These are phyloP conservation scores for Dendrolimus houi DNA, from an alignment of 2,888 invertebrate species.

Conservation along the genomic window DNA sequence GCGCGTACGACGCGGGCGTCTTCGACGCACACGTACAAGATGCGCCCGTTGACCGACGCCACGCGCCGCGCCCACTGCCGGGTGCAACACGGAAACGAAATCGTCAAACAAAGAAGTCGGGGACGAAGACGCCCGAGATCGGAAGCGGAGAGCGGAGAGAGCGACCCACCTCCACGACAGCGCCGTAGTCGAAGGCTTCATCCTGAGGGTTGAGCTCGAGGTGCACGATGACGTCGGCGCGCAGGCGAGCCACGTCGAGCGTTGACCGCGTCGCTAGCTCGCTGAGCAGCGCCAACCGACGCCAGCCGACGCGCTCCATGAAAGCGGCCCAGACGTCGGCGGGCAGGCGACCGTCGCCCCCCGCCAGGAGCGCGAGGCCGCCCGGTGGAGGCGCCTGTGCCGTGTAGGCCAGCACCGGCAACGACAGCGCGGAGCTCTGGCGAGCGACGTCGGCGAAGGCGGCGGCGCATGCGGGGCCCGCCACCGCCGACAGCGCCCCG, in stretches of 20 bases:
- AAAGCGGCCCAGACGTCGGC: constrained; percentile 28
- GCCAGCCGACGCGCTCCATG: constrained; percentile 35
- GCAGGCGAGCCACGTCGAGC: constrained; percentile 32
- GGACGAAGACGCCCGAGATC: background rate
- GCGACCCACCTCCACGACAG: constrained; percentile 24
- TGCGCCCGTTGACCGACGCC: constrained; percentile 71
- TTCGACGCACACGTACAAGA: constrained; percentile 88
- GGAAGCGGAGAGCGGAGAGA: background rate
- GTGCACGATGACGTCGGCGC: constrained; percentile 33
- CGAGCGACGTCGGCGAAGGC: constrained; percentile 50
- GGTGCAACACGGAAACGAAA: too few relatives aligned
- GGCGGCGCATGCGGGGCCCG: constrained; percentile 54
- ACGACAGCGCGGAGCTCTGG: constrained; percentile 35
- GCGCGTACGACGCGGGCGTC: constrained; percentile 82
- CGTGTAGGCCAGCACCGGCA: constrained; percentile 53
- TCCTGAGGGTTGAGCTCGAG: constrained; percentile 52
- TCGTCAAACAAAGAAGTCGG: too few relatives aligned
- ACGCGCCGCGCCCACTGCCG: constrained; percentile 44
- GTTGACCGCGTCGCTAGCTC: constrained; percentile 40
- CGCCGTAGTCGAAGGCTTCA: constrained; percentile 22
- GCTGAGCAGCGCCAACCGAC: constrained; percentile 42
- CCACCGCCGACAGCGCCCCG: constrained; percentile 44
- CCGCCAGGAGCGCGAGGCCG: constrained; percentile 32
- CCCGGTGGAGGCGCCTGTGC: constrained; percentile 35
- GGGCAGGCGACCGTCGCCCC: constrained; percentile 30